phyloP scores from a whole-genome alignment of 2,888 invertebrate genomes.

The Agrypnus murinus region DNA sequence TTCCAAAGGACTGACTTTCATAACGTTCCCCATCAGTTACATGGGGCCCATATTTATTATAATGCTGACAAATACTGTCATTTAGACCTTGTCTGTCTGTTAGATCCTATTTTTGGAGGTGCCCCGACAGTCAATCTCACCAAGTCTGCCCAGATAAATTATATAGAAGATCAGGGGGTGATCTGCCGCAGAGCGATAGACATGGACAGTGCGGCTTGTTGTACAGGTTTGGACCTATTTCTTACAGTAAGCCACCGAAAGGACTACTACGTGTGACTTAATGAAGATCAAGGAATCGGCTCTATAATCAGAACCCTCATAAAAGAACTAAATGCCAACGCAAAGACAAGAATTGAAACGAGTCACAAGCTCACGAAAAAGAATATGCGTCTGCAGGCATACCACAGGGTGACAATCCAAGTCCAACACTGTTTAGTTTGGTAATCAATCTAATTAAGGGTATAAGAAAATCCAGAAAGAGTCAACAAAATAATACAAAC shows the following conservation, averaged over 20 bases:
- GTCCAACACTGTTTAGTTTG: not conserved
- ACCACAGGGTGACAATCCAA: not conserved
- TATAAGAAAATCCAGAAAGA: not conserved
- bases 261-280: slow-evolving; percentile 13
- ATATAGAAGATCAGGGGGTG: no score
- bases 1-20: no score
- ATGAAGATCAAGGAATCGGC: slow-evolving; percentile 3
- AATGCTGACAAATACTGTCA: no score
- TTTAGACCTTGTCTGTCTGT: no score
- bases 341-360: slow-evolving; percentile 1
- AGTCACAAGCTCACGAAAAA: not conserved
- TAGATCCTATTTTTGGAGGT: no score
- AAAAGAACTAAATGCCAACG: slow-evolving; percentile 1
- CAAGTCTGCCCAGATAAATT: no score
- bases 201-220: no score
- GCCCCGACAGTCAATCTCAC: no score
- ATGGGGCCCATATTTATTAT: no score
- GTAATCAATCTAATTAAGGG: not conserved
- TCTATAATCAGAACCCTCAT: slow-evolving; percentile 1
- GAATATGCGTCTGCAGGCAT: not conserved
- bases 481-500: not conserved
- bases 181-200: no score
- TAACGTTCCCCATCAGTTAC: no score
- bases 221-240: no score
- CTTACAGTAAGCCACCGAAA: not conserved